phyloP scores from a whole-genome alignment of 2,113 vertebrate genomes.

The Malaclemys terrapin region DNA sequence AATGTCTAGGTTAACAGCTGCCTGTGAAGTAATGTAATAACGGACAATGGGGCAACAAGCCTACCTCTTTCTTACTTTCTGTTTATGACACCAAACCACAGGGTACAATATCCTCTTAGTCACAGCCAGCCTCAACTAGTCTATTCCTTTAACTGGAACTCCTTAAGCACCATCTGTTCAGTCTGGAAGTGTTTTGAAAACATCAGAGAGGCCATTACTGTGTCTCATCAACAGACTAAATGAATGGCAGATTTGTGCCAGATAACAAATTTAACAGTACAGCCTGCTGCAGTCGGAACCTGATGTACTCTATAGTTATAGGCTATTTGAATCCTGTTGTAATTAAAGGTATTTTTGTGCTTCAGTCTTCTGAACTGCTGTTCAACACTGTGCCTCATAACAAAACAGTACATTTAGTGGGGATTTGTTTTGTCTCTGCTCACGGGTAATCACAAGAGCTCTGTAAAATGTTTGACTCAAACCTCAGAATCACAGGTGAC shows the following conservation, averaged over 20 bases:
- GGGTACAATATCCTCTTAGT: background rate
- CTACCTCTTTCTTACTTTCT: background rate
- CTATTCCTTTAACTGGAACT: conserved; percentile 38
- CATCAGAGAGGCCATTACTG: conserved; percentile 62
- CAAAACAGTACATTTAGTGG: background rate
- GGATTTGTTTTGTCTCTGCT: background rate
- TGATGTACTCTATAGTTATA: background rate
- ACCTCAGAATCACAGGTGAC: background rate
- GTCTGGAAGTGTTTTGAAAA: conserved; percentile 71
- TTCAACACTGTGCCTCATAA: background rate
- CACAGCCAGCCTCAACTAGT: conserved; percentile 34
- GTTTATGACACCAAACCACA: background rate
- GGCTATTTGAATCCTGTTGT: background rate
- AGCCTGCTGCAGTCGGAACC: conserved; percentile 5
- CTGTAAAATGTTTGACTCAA: background rate
- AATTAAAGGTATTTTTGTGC: background rate
- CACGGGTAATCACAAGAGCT: background rate
- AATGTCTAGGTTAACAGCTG: background rate
- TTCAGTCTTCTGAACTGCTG: background rate
- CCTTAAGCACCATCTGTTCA: conserved; percentile 52
- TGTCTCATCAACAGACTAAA: conserved; percentile 63
- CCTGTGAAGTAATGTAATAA: background rate
- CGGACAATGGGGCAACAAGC: background rate
- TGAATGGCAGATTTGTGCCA: background rate
- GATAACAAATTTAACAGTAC: conserved; percentile 3